phyloP scores from a whole-genome alignment of 2,888 invertebrate species.

The Petrolisthes manimaculis region DNA sequence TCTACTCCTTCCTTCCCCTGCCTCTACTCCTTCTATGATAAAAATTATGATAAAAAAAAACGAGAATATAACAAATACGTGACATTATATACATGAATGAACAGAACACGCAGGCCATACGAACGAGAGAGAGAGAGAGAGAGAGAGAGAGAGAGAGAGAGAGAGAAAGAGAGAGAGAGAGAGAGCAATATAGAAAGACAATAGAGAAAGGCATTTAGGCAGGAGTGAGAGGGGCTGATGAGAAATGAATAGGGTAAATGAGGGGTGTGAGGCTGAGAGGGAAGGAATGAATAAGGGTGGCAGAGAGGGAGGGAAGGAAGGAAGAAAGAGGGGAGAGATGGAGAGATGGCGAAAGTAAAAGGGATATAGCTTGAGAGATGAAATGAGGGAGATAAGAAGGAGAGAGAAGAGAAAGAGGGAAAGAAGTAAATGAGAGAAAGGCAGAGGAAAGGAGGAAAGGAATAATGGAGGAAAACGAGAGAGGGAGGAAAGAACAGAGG shows the following conservation, averaged over 20 bases:
- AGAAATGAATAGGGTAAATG: not conserved
- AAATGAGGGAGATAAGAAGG: constrained; percentile 9
- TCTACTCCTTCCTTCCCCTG: no score
- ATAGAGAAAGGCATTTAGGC: not conserved
- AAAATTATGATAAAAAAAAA: not conserved
- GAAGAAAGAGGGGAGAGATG: not conserved
- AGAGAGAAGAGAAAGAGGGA: not conserved
- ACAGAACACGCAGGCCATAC: no score
- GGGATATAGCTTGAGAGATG: not conserved
- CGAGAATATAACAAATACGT: not conserved
- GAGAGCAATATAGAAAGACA: not conserved
- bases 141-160: not conserved
- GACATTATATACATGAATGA: not conserved
- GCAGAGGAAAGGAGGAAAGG: not conserved
- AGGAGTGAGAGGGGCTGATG: not conserved
- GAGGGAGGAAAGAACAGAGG: not conserved
- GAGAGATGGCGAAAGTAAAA: not conserved
- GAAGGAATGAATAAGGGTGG: not conserved
- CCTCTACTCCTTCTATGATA: no score
- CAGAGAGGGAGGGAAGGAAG: no score
- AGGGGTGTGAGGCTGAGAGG: not conserved
- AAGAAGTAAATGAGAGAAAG: not conserved
- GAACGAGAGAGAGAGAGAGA: not conserved
- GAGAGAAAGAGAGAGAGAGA: not conserved
- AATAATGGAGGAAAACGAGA: not conserved